Percentiles rank a stretch among this genome's conserved stretches.
phyloP scores from a whole-genome alignment of 2,797 vertebrate species.

The Ctenosaura bakeri region DNA sequence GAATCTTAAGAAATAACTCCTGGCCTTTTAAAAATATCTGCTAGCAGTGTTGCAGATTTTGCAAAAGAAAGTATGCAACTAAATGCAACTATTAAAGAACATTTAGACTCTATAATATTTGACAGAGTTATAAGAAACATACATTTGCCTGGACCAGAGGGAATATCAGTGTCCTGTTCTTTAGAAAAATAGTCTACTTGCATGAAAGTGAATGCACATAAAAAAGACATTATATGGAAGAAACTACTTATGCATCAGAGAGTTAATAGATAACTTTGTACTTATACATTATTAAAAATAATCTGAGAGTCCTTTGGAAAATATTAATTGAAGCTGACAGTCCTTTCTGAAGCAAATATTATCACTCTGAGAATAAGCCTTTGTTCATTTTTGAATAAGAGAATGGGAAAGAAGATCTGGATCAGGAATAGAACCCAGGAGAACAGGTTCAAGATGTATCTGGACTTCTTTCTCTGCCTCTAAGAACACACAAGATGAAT shows the following conservation, averaged over 20 bases:
- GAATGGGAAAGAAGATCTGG: constrained; percentile 8
- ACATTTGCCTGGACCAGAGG: background rate
- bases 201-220: background rate
- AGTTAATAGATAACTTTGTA: constrained; percentile 9
- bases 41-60: background rate
- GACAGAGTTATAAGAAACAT: constrained; percentile 16
- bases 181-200: constrained; percentile 2
- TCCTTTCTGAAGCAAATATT: background rate
- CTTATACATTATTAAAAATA: background rate
- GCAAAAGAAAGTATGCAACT: background rate
- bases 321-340: constrained; percentile 39
- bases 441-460: background rate
- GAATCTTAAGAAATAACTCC: too few species aligned
- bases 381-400: constrained; percentile 15
- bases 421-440: background rate
- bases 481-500: constrained; percentile 40
- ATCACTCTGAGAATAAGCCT: background rate
- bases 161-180: constrained; percentile 27
- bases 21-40: background rate
- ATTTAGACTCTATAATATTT: background rate
- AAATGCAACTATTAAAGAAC: constrained; percentile 16
- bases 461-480: constrained; percentile 11
- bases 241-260: constrained; percentile 13
- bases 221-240: constrained; percentile 9
- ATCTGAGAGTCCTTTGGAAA: background rate